These are phyloP conservation scores for Amaurobius ferox DNA, from an alignment of 2,888 invertebrate genomes.

Conservation along the genomic window DNA sequence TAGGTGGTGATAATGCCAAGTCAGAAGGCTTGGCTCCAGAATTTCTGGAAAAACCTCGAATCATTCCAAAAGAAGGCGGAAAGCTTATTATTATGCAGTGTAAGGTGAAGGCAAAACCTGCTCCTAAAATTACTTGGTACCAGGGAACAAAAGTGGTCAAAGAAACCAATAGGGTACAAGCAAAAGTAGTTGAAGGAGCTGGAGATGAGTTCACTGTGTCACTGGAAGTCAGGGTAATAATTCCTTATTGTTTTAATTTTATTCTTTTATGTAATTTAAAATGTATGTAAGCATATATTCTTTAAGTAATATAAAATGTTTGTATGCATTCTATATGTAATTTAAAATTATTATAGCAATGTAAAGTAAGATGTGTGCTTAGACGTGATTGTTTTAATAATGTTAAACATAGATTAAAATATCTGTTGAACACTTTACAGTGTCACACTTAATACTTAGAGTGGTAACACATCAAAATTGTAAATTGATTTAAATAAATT, in stretches of 20 bases:
- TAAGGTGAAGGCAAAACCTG: constrained; percentile 91
- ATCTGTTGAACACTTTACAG: too few species aligned
- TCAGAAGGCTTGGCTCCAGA: constrained; percentile 90
- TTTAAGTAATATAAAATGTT: too few species aligned
- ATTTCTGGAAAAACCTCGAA: constrained; percentile 98
- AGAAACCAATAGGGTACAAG: constrained; percentile 79
- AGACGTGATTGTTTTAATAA: too few species aligned
- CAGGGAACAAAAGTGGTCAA: constrained; percentile 90
- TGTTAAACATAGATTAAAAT: too few species aligned
- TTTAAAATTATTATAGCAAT: too few species aligned
- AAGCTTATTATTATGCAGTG: constrained; percentile 98
- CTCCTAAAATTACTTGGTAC: constrained; percentile 96
- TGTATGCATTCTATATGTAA: too few species aligned
- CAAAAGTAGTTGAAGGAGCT: constrained; percentile 64
- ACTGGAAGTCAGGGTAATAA: constrained; percentile 73
- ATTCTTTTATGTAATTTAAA: too few species aligned
- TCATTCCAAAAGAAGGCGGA: constrained; percentile 98
- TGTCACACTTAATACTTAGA: too few species aligned
- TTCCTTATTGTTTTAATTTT: not conserved
- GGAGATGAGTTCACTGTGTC: constrained; percentile 74
- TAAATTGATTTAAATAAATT: too few species aligned
- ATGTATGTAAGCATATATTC: too few species aligned
- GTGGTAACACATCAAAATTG: too few species aligned
- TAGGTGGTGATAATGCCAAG: constrained; percentile 30
- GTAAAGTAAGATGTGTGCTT: too few species aligned